Evolutionary conservation across 2,797 vertebrate genomes (phyloP).

Genomic region (Cossypha dichroa): DNA sequence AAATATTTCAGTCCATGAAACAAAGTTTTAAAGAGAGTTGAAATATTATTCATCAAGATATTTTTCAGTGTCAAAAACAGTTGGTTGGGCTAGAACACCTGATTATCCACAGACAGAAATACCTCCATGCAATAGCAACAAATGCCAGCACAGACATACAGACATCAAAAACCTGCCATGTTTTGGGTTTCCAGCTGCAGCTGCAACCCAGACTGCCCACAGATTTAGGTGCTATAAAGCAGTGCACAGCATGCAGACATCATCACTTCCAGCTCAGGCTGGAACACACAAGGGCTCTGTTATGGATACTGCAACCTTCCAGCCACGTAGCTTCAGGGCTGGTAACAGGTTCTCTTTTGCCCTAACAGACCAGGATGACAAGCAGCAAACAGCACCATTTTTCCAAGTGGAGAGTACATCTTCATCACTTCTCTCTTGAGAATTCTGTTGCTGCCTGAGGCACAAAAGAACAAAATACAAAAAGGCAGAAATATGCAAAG

Average conservation of each 20-base stretch:
- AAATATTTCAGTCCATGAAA: neutral
- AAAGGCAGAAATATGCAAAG: neutral
- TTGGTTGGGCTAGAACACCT: neutral
- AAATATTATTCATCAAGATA: neutral
- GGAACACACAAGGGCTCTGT: neutral
- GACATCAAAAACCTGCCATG: neutral
- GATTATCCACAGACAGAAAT: neutral
- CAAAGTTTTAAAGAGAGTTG: neutral
- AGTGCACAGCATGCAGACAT: neutral
- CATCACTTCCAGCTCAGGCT: accelerated
- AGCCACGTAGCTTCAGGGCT: neutral
- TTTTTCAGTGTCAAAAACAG: neutral
- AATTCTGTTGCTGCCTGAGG: neutral
- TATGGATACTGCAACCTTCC: neutral
- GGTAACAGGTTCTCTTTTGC: neutral
- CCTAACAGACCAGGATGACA: neutral
- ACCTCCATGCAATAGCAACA: neutral
- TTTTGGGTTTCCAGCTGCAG: neutral
- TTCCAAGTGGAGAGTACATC: neutral
- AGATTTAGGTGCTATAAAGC: neutral
- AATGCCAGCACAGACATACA: neutral
- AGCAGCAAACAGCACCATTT: neutral
- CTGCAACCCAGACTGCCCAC: neutral
- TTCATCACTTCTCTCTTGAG: neutral
- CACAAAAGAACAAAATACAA: neutral